phyloP scores from a whole-genome alignment of 2,797 vertebrate genomes.

The Alcedo quadribrachys region DNA sequence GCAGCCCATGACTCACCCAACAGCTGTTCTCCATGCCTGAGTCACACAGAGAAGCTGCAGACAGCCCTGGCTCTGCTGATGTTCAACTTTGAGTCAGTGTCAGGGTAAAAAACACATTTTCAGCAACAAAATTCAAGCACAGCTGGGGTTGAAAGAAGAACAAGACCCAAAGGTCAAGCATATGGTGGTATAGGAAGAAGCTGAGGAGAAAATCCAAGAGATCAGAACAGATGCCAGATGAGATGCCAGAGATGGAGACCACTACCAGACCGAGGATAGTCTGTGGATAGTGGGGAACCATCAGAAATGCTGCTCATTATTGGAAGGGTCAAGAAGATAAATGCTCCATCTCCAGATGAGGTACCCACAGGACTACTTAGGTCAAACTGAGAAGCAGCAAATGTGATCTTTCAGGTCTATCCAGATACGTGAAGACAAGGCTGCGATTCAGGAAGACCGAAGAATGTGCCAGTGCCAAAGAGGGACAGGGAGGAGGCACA shows the following conservation, averaged over 20 bases:
- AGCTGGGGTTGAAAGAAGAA: neutral
- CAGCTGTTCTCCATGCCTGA: neutral
- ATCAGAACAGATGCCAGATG: neutral
- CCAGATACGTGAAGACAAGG: neutral
- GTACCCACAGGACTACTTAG: neutral
- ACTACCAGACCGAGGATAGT: neutral
- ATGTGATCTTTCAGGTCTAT: neutral
- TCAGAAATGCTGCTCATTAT: neutral
- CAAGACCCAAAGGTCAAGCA: neutral
- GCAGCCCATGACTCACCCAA: neutral
- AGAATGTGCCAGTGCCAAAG: neutral
- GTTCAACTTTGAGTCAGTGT: neutral
- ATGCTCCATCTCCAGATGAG: neutral
- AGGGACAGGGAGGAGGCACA: neutral
- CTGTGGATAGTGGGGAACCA: neutral
- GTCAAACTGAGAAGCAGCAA: neutral
- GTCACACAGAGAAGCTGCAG: rapidly evolving
- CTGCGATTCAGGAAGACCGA: neutral
- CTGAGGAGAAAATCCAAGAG: neutral
- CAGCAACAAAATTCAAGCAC: neutral
- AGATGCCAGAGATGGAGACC: neutral
- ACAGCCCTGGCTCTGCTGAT: neutral
- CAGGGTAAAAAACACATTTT: neutral
- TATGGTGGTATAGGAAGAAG: neutral
- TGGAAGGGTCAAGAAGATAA: neutral